A percentile compares a stretch with the other conserved stretches of the same genome.
phyloP scores from a whole-genome alignment of 2,888 invertebrate species.

The Elgonia sp. region DNA sequence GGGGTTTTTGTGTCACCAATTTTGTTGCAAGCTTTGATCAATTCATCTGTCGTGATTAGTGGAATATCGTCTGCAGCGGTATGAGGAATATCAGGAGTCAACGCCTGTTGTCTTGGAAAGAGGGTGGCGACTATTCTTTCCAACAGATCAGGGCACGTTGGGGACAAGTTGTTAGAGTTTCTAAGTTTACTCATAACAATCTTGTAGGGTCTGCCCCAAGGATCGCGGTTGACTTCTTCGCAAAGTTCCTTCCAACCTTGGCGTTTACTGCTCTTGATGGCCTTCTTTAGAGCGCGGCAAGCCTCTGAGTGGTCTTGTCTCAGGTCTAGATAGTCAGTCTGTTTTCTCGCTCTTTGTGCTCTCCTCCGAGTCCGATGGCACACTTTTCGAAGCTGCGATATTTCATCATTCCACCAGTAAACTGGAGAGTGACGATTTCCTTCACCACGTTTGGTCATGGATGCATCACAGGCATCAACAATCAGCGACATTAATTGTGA shows the following conservation, averaged over 20 bases:
- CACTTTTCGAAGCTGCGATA: conserved; percentile 47
- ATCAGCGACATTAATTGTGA: conserved; percentile 22
- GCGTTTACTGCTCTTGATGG: conserved; percentile 60
- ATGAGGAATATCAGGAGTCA: no score
- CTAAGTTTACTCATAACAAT: neutral
- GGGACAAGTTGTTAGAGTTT: no score
- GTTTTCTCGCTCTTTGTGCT: conserved; percentile 29
- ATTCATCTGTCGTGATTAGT: no score
- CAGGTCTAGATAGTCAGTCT: neutral
- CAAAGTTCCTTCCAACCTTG: no score
- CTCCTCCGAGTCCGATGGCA: conserved; percentile 30
- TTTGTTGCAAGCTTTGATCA: no score
- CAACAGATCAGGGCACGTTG: no score
- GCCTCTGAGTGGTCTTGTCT: neutral
- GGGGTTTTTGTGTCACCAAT: no score
- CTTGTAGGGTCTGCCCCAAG: conserved; percentile 71
- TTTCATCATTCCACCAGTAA: conserved; percentile 66
- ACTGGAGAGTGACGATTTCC: conserved; percentile 39
- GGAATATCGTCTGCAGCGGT: no score
- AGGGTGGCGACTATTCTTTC: no score
- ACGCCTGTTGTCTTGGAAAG: no score
- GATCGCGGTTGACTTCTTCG: no score
- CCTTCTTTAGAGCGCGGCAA: conserved; percentile 24
- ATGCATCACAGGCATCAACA: conserved; percentile 45
- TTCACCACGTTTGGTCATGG: conserved; percentile 20